Evolutionary conservation across 2,888 invertebrate species (phyloP), one percentile per base, ranked within the genome.

Genomic region (Nemoura dubitans): DNA sequence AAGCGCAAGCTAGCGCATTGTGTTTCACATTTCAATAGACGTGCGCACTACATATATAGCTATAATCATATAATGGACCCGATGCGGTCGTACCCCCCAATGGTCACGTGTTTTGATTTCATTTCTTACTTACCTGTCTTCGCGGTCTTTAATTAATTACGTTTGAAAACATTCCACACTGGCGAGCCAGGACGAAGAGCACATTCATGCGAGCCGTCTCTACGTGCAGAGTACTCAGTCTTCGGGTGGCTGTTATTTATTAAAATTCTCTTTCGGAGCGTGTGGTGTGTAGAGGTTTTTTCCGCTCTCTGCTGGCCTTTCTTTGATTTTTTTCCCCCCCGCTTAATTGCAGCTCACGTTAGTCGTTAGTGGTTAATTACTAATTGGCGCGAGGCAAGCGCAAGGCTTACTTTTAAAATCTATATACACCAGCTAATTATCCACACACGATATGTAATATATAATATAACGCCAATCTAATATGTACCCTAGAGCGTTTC

Each of bases 81-180:
- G 21, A 2, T 7, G 59, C 21, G 16, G 10, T 14, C 16, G 59
- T 36, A 36, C 36, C 36, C 36, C 36, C 59, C 6, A 7, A 59
- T 21, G 59, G 59, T 59, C 59, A 59, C 59, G 59, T 59, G 59
- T 59, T 59, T 59, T 59, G 59, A 59, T 59, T 59, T 59, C 59
- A 59, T 59, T 59, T 21, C 59, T 59, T 59, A 59, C 59, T 59
- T 59, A 59, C 59, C 59, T 59, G 59, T 59, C 59, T 59, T 59
- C 59, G 59, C 21, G 59, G 14, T 59, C 59, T n/a, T n/a, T 59
- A 59, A 59, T 59, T 59, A 59, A 59, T 59, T 59, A 59, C 59
- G 2, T 59, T 21, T 21, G 59, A 59, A 59, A 7, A 21, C 59
- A 59, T 59, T 59, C 59, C 59, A 59, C 21, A 10, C 36, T 10